These are phyloP conservation scores for Cryptus armator DNA, from an alignment of 2,888 invertebrate genomes.

Conservation along the genomic window DNA sequence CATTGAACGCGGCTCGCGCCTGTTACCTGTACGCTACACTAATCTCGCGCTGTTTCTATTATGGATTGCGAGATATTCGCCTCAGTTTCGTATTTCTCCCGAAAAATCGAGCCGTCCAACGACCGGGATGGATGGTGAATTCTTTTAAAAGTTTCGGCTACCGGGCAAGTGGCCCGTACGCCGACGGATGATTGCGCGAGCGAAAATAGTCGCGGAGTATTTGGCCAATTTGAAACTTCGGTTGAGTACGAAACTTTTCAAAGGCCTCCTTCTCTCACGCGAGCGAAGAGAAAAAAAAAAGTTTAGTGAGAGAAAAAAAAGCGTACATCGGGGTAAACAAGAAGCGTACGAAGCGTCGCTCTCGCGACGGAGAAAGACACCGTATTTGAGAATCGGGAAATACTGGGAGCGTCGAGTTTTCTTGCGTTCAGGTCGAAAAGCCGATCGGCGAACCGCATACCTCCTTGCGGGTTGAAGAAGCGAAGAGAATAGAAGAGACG, in stretches of 20 bases:
- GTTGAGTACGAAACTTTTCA: constrained; percentile 74
- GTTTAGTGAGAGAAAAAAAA: constrained; percentile 36
- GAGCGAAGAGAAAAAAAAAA: constrained; percentile 33
- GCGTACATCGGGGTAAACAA: constrained; percentile 30
- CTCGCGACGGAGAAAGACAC: constrained; percentile 3
- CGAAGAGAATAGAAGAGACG: not conserved
- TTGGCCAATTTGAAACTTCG: constrained; percentile 73
- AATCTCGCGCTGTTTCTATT: not conserved
- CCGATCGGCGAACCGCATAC: constrained; percentile 48
- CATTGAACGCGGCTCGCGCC: not conserved
- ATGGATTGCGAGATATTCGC: not conserved
- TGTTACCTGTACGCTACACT: not conserved
- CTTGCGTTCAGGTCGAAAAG: constrained; percentile 31
- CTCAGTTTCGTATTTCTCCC: not conserved
- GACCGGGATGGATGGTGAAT: constrained; percentile 69
- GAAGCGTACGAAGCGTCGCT: constrained; percentile 4
- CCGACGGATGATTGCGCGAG: constrained; percentile 45
- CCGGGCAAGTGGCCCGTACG: not conserved
- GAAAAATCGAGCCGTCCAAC: not conserved
- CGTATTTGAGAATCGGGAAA: constrained; percentile 13
- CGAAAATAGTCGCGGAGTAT: not conserved
- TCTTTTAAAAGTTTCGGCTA: constrained; percentile 72
- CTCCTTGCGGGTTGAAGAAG: constrained; percentile 56
- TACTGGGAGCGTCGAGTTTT: constrained; percentile 43
- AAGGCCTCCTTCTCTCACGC: constrained; percentile 39